phyloP scores from a whole-genome alignment of 64 coral and sea anemone genomes.

The Actinia equina region DNA sequence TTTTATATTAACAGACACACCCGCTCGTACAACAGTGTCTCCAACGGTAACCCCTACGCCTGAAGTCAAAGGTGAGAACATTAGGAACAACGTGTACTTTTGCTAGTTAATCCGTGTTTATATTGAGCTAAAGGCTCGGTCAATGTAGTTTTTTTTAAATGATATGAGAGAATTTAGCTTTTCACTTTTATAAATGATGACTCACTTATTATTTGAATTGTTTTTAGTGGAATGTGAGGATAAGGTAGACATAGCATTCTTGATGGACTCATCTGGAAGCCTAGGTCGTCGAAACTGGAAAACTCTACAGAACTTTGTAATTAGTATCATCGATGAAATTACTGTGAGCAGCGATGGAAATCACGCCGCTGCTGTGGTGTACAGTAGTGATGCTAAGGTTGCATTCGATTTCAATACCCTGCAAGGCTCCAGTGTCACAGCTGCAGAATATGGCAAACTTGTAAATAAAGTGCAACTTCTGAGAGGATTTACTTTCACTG shows the following conservation, averaged over 20 bases:
- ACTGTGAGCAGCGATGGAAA: constrained; percentile 10
- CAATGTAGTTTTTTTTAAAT: too few species aligned
- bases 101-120: too few species aligned
- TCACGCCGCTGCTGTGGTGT: constrained; percentile 26
- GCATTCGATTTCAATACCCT: constrained; percentile 21
- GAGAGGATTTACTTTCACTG: constrained; percentile 71
- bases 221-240: background rate
- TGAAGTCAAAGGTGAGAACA: too few species aligned
- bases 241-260: constrained; percentile 35
- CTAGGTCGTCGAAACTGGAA: constrained; percentile 18
- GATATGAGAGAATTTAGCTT: too few species aligned
- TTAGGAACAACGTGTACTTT: too few species aligned
- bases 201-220: background rate
- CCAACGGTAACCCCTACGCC: too few species aligned
- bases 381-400: constrained; percentile 15
- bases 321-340: constrained; percentile 17
- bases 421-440: constrained; percentile 43
- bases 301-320: constrained; percentile 25
- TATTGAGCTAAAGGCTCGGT: too few species aligned
- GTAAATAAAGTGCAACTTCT: constrained; percentile 27
- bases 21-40: too few species aligned
- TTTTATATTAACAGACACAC: too few species aligned
- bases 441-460: constrained; percentile 26
- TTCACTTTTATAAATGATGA: too few species aligned
- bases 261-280: constrained; percentile 57